Evolutionary conservation across 1,140 invertebrate species (phyloP).

Genomic region (Babylonia areolata): DNA sequence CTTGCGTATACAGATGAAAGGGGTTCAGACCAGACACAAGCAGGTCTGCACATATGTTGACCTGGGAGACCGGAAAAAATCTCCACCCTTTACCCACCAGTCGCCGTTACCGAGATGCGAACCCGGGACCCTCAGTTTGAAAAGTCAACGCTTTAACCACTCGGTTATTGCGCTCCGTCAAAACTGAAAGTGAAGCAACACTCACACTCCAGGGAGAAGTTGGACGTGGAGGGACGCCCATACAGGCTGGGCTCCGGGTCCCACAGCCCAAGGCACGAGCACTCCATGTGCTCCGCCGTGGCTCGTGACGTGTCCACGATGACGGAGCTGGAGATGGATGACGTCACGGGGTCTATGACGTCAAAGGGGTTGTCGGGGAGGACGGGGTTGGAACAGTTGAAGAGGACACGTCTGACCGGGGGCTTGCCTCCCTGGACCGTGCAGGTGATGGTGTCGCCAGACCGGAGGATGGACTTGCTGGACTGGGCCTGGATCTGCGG

Average conservation of each 20-base stretch:
- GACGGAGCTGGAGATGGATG: background rate
- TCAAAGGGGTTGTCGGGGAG: background rate
- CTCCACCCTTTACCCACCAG: too few species aligned
- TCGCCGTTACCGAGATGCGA: too few species aligned
- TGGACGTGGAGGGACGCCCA: background rate
- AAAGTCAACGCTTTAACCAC: too few species aligned
- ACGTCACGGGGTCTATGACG: background rate
- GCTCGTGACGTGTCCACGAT: slow-evolving; percentile 11
- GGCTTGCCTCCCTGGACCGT: background rate
- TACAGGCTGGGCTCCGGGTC: background rate
- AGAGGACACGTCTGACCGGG: background rate
- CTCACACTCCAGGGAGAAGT: background rate
- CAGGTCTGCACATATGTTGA: too few species aligned
- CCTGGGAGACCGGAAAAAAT: too few species aligned
- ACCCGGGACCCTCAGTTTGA: too few species aligned
- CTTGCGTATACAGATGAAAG: too few species aligned
- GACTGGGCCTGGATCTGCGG: background rate
- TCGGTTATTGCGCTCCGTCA: too few species aligned
- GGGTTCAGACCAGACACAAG: too few species aligned
- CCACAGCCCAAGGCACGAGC: background rate
- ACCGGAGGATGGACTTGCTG: background rate
- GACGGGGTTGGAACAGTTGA: slow-evolving; percentile 17
- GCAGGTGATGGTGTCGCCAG: background rate
- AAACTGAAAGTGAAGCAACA: too few species aligned
- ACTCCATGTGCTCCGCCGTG: background rate